Evolutionary conservation across 2,113 vertebrate genomes (phyloP).

Genomic region (Symphodus melops): DNA sequence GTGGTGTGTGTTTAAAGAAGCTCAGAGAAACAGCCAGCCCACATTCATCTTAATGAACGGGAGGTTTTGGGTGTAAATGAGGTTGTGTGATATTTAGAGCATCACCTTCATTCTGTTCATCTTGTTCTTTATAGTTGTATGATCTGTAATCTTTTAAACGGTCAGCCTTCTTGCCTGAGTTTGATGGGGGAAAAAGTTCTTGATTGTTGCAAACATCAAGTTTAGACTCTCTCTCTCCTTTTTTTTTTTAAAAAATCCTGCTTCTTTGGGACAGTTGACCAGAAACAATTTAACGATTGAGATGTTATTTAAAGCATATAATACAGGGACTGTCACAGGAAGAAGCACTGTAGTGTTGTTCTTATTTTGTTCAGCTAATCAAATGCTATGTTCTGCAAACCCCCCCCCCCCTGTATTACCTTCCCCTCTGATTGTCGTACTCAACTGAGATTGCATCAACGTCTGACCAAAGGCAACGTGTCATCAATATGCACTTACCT

Average conservation of each 20-base stretch:
- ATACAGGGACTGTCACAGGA: not conserved
- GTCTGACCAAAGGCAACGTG: not conserved
- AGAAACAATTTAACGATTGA: slow-evolving; percentile 19
- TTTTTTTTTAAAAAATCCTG: too few species aligned
- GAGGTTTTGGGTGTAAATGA: slow-evolving; percentile 22
- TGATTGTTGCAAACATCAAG: slow-evolving; percentile 21
- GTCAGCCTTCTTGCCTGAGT: not conserved
- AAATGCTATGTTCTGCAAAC: not conserved
- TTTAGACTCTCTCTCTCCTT: slow-evolving; percentile 3
- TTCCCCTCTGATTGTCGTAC: not conserved
- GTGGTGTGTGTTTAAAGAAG: slow-evolving; percentile 29
- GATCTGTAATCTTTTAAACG: slow-evolving; percentile 51
- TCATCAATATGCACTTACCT: not conserved
- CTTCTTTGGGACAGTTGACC: not conserved
- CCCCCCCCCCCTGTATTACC: not conserved
- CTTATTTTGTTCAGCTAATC: not conserved
- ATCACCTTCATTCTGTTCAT: slow-evolving; percentile 21
- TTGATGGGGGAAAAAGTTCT: too few species aligned
- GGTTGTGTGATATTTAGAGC: slow-evolving; percentile 35
- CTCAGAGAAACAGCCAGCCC: slow-evolving; percentile 1
- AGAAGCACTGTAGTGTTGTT: not conserved
- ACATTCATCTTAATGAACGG: slow-evolving; percentile 16
- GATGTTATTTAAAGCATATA: slow-evolving; percentile 15
- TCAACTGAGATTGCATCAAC: not conserved
- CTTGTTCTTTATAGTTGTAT: slow-evolving; percentile 5